Percentiles rank a stretch among this genome's conserved stretches.
phyloP scores from a whole-genome alignment of 1,140 invertebrate genomes.

The Eupeodes corollae region DNA sequence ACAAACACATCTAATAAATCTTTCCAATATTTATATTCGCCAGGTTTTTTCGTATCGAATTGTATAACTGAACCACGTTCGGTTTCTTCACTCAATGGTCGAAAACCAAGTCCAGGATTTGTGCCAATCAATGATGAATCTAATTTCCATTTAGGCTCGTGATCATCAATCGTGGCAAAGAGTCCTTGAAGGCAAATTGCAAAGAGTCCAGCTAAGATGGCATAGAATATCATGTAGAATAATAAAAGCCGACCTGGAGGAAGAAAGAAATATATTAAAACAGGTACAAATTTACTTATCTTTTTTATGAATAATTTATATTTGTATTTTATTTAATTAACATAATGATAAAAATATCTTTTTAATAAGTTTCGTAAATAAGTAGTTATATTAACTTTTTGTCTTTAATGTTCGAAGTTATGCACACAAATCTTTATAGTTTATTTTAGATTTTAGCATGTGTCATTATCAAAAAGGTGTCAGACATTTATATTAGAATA shows the following conservation, averaged over 20 bases:
- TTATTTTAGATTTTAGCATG: too few species aligned
- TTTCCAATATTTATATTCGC: conserved; percentile 55
- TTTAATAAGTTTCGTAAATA: too few species aligned
- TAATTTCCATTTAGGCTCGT: conserved; percentile 59
- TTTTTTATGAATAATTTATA: too few species aligned
- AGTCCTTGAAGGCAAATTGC: conserved; percentile 71
- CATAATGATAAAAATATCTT: too few species aligned
- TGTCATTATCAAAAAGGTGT: too few species aligned
- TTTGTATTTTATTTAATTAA: too few species aligned
- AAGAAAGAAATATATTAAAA: conserved; percentile 13
- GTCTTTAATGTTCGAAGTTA: too few species aligned
- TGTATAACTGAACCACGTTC: conserved; percentile 76
- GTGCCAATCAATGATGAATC: conserved; percentile 69
- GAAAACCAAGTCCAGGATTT: conserved; percentile 83
- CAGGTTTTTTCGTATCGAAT: conserved; percentile 56
- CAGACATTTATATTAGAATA: too few species aligned
- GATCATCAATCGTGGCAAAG: conserved; percentile 54
- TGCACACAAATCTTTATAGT: too few species aligned
- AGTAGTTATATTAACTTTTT: too few species aligned
- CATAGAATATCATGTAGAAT: conserved; percentile 82
- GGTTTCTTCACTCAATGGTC: conserved; percentile 60
- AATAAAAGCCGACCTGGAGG: conserved; percentile 60
- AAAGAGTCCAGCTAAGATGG: conserved; percentile 63
- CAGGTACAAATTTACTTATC: too few species aligned
- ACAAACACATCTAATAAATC: conserved; percentile 57